Evolutionary conservation across 2,113 vertebrate species (phyloP).

Genomic region (Condylura cristata): DNA sequence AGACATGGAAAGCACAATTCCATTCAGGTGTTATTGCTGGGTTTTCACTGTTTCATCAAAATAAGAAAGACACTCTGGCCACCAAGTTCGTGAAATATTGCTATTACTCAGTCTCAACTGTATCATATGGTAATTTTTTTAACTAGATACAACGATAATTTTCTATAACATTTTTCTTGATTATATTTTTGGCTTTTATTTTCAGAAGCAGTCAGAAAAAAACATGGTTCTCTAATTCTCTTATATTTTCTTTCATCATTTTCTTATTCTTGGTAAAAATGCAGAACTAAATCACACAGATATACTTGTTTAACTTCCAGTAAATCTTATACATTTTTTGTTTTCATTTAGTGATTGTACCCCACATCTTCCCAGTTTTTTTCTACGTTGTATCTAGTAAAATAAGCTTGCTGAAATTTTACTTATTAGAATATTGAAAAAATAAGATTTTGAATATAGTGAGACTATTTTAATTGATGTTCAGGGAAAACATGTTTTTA

Average conservation of each 20-base stretch:
- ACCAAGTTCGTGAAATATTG: background rate
- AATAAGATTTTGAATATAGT: background rate
- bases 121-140: background rate
- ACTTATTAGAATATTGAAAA: background rate
- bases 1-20: background rate
- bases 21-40: background rate
- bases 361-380: background rate
- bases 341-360: background rate
- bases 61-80: background rate
- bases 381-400: background rate
- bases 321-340: background rate
- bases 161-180: background rate
- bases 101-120: background rate
- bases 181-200: background rate
- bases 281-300: background rate
- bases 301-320: background rate
- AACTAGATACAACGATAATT: background rate
- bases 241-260: background rate
- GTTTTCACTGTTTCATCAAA: background rate
- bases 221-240: background rate
- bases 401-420: slow-evolving; percentile 13
- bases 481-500: slow-evolving; percentile 31
- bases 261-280: background rate
- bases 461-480: background rate
- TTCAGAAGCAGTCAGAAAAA: background rate